These are phyloP conservation scores for Tadarida brasiliensis DNA, from an alignment of 2,797 vertebrate species.

Conservation along the genomic window DNA sequence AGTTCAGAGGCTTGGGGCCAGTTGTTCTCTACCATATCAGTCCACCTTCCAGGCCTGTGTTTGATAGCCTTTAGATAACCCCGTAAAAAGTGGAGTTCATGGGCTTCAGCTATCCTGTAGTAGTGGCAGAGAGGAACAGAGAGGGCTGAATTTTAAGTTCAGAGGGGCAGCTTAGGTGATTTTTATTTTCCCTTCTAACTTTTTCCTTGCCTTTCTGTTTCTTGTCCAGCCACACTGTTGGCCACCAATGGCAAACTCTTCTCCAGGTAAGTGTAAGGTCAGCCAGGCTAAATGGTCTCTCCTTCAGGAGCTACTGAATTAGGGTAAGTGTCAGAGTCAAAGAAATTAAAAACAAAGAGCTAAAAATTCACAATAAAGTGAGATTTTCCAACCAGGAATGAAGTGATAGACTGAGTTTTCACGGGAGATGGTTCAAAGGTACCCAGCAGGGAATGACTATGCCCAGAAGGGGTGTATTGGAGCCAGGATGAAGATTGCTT, in stretches of 20 bases:
- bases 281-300: neutral
- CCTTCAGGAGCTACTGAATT: neutral
- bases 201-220: constrained; percentile 45
- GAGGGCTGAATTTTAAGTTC: neutral
- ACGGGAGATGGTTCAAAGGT: neutral
- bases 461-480: neutral
- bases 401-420: neutral
- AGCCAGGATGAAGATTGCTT: neutral
- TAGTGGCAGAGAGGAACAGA: neutral
- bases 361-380: neutral
- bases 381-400: neutral
- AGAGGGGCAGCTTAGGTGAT: neutral
- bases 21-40: neutral
- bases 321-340: neutral
- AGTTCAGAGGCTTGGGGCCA: neutral
- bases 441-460: neutral
- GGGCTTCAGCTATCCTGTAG: neutral
- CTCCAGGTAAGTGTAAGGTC: constrained; percentile 81
- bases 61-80: neutral
- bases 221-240: constrained; percentile 82
- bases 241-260: constrained; percentile 52
- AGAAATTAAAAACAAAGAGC: constrained; percentile 6
- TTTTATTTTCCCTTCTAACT: constrained; percentile 56
- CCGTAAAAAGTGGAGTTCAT: neutral
- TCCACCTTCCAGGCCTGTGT: neutral